A percentile compares a stretch with the other conserved stretches of the same genome.
These are phyloP conservation scores for Drosophila kokeensis DNA, from an alignment of 2,888 invertebrate species.

Conservation along the genomic window DNA sequence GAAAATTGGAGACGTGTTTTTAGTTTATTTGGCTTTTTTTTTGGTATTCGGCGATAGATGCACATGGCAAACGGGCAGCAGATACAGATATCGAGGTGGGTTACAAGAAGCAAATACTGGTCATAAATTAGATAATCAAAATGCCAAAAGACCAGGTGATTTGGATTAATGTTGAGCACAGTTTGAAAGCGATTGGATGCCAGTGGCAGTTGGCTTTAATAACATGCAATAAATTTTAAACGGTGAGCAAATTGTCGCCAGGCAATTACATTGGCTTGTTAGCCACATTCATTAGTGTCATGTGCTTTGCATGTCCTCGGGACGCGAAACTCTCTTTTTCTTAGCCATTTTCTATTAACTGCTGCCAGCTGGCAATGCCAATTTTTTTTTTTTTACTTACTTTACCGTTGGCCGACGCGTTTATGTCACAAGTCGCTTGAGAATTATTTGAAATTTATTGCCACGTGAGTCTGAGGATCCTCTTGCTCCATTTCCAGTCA, in stretches of 20 bases:
- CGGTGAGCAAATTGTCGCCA: constrained; percentile 69
- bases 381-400: constrained; percentile 11
- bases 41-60: constrained; percentile 16
- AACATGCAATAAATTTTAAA: constrained; percentile 49
- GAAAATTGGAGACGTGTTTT: constrained; percentile 52
- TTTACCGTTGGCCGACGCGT: constrained; percentile 47
- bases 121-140: constrained; percentile 75
- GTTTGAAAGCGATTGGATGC: constrained; percentile 49
- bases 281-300: constrained; percentile 69
- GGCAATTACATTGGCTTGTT: constrained; percentile 62
- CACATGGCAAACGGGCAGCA: constrained; percentile 41
- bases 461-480: constrained; percentile 65
- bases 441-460: constrained; percentile 72
- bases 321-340: constrained; percentile 1
- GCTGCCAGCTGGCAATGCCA: constrained; percentile 32
- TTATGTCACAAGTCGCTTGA: constrained; percentile 58
- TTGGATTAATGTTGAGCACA: constrained; percentile 35
- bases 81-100: constrained; percentile 17
- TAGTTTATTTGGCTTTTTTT: background rate
- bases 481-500: constrained; percentile 71
- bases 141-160: constrained; percentile 51
- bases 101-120: constrained; percentile 16
- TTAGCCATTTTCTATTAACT: constrained; percentile 32
- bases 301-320: constrained; percentile 63
- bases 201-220: constrained; percentile 38